A percentile compares a stretch with the other conserved stretches of the same genome.
Evolutionary conservation across 2,113 vertebrate genomes (phyloP).

Genomic region (Macroglossus sobrinus): DNA sequence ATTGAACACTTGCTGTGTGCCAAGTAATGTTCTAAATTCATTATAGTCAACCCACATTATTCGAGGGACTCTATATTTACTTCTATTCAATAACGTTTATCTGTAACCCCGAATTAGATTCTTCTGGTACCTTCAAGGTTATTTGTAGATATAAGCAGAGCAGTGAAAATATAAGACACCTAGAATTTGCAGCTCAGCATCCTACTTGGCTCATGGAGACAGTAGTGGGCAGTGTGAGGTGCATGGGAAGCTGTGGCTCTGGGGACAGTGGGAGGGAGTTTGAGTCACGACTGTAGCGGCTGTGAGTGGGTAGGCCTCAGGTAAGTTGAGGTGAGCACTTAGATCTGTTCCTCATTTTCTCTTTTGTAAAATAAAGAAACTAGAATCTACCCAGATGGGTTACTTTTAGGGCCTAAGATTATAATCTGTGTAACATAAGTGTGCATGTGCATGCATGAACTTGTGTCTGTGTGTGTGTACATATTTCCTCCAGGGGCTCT

Average conservation of each 20-base stretch:
- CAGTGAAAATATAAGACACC: not conserved
- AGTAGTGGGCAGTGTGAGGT: fast-evolving
- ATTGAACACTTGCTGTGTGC: not conserved
- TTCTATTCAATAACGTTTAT: not conserved
- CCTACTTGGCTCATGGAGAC: not conserved
- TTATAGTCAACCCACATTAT: not conserved
- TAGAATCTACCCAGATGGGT: not conserved
- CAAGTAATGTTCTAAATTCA: not conserved
- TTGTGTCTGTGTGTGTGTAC: no score
- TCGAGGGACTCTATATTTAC: not conserved
- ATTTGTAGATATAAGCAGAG: not conserved
- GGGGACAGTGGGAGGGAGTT: no score
- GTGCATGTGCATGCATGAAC: not conserved
- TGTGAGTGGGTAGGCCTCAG: not conserved
- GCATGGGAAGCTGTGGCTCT: not conserved
- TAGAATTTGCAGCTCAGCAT: not conserved
- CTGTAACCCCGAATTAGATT: not conserved
- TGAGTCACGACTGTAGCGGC: not conserved
- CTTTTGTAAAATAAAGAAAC: not conserved
- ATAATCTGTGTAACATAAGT: not conserved
- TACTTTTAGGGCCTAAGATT: not conserved
- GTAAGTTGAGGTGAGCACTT: not conserved
- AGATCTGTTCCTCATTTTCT: not conserved
- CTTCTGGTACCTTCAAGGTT: not conserved
- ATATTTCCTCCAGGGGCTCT: not conserved